phyloP scores from a whole-genome alignment of 1,140 invertebrate species.

The Dolichoris vasculosae region DNA sequence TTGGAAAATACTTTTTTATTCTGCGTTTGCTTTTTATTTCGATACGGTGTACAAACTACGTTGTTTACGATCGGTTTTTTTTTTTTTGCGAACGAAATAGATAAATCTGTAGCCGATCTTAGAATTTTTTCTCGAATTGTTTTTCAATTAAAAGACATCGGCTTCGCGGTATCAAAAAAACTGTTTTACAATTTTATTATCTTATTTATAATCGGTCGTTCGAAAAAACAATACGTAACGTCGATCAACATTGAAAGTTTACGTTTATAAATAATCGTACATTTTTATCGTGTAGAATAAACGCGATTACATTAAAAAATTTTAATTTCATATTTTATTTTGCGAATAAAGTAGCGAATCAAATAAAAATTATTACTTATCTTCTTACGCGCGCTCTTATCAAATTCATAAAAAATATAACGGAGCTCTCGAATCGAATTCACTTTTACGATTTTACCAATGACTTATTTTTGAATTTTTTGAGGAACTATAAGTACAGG shows the following conservation, averaged over 20 bases:
- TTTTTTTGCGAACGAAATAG: neutral
- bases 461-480: too few relatives aligned
- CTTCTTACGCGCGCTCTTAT: too few relatives aligned
- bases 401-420: too few relatives aligned
- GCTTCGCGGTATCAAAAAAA: neutral
- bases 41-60: neutral
- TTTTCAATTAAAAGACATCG: neutral
- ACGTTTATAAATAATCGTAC: neutral
- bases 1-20: neutral
- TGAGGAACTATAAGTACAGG: too few relatives aligned
- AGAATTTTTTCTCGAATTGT: neutral
- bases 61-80: neutral
- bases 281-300: too few relatives aligned
- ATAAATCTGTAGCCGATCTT: neutral
- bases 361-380: too few relatives aligned
- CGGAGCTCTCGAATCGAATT: too few relatives aligned
- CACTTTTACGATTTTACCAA: too few relatives aligned
- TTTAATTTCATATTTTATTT: too few relatives aligned
- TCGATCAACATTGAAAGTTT: neutral
- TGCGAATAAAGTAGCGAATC: too few relatives aligned
- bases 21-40: neutral
- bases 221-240: neutral
- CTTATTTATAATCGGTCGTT: neutral
- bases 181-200: neutral
- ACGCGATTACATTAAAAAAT: too few relatives aligned